phyloP scores from a whole-genome alignment of 2,888 invertebrate species.

The Azorinus chamasolen region DNA sequence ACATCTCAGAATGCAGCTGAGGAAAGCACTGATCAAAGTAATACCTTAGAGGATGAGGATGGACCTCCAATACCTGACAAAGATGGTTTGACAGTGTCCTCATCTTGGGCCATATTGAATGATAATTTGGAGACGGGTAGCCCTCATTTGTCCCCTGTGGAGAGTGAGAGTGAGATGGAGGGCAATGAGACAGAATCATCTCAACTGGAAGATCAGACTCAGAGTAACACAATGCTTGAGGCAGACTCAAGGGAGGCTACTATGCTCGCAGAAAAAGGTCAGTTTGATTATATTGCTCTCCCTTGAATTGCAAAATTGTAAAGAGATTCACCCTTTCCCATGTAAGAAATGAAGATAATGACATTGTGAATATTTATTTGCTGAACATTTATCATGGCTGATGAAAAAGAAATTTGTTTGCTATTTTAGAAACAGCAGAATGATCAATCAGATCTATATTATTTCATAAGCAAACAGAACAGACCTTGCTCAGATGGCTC shows the following conservation, averaged over 20 bases:
- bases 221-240: conserved; percentile 39
- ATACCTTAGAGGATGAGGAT: conserved; percentile 5
- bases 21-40: background rate
- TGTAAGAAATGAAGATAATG: no score
- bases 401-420: no score
- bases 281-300: background rate
- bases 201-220: conserved; percentile 29
- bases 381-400: no score
- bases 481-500: no score
- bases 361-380: no score
- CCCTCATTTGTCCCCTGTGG: conserved; percentile 60
- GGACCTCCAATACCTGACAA: conserved; percentile 37
- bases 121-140: conserved; percentile 43
- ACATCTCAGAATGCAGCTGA: conserved; percentile 18
- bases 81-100: conserved; percentile 43
- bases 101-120: conserved; percentile 62
- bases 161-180: conserved; percentile 22
- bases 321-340: no score
- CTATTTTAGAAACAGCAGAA: no score
- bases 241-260: conserved; percentile 36
- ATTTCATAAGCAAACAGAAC: no score
- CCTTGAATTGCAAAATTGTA: background rate
- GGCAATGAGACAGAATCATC: background rate
- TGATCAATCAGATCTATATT: no score
- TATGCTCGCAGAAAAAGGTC: conserved; percentile 37